Evolutionary conservation across 2,888 invertebrate genomes (phyloP).

Genomic region (Dynastes tityus): DNA sequence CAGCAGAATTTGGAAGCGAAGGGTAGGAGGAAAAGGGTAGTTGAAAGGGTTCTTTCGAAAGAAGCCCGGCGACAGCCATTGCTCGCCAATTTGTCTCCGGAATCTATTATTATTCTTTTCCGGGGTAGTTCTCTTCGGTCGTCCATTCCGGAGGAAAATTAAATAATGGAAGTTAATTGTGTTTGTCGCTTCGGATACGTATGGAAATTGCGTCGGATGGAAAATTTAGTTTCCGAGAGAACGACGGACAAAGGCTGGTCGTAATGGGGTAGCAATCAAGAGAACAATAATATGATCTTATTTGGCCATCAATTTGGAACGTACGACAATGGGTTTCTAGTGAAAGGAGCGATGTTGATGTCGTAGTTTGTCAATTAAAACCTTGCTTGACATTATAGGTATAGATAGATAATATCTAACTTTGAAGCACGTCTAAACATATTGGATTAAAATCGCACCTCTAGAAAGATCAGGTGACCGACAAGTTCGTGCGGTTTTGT

Average conservation of each 20-base stretch:
- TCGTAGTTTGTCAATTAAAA: no score
- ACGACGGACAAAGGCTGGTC: background rate
- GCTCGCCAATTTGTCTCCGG: constrained; percentile 33
- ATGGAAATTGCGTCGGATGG: constrained; percentile 18
- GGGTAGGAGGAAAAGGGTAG: background rate
- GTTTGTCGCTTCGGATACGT: constrained; percentile 7
- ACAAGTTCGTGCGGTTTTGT: no score
- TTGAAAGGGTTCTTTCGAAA: constrained; percentile 13
- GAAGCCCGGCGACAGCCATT: background rate
- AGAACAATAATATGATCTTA: background rate
- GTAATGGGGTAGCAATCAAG: constrained; percentile 6
- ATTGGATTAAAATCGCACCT: no score
- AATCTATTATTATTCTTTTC: constrained; percentile 39
- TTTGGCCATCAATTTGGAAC: background rate
- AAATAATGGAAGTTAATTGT: constrained; percentile 28
- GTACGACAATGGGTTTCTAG: no score
- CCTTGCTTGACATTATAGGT: no score
- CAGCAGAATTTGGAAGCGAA: background rate
- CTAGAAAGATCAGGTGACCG: no score
- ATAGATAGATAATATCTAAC: no score
- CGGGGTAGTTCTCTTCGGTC: background rate
- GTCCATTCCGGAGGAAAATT: constrained; percentile 5
- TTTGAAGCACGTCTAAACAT: no score
- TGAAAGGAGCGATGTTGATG: no score
- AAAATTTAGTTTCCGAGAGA: constrained; percentile 9